These are phyloP conservation scores for Glossophaga mutica DNA, from an alignment of 2,797 vertebrate genomes.

Conservation along the genomic window DNA sequence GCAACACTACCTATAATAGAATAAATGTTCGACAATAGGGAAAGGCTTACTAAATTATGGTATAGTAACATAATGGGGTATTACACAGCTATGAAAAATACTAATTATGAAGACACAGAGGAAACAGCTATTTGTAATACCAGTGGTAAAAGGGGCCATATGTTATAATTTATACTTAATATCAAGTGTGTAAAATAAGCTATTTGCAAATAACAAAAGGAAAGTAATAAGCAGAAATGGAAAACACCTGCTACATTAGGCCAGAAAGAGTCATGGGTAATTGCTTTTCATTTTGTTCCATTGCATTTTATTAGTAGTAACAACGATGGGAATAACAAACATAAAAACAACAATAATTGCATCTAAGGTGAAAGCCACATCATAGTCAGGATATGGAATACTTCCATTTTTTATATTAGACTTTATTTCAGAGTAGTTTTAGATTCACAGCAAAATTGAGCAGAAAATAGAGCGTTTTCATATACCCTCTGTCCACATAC, in stretches of 20 bases:
- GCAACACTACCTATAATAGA: not conserved
- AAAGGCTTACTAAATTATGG: constrained; percentile 5
- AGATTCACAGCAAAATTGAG: not conserved
- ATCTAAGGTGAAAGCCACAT: constrained; percentile 4
- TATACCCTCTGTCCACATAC: not conserved
- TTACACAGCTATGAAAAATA: constrained; percentile 42
- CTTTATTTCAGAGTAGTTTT: not conserved
- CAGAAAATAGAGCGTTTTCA: not conserved
- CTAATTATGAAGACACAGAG: constrained; percentile 31
- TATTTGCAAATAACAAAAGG: constrained; percentile 8
- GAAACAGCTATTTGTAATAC: constrained; percentile 10
- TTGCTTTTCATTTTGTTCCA: constrained; percentile 21
- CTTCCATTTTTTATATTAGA: not conserved
- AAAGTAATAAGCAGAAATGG: constrained; percentile 30
- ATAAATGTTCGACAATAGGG: not conserved
- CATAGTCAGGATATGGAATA: not conserved
- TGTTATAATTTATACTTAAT: not conserved
- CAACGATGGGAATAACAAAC: not conserved
- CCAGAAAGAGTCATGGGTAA: not conserved
- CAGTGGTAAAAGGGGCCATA: not conserved
- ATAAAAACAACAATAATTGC: not conserved
- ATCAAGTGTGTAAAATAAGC: constrained; percentile 12
- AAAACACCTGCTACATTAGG: constrained; percentile 16
- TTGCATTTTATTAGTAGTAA: constrained; percentile 18
- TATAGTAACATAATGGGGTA: not conserved